Percentiles rank a stretch among this genome's conserved stretches.
Conservation (phyloP, 2,797 vertebrate species). For the Microctenopoma lineatum region DNA sequence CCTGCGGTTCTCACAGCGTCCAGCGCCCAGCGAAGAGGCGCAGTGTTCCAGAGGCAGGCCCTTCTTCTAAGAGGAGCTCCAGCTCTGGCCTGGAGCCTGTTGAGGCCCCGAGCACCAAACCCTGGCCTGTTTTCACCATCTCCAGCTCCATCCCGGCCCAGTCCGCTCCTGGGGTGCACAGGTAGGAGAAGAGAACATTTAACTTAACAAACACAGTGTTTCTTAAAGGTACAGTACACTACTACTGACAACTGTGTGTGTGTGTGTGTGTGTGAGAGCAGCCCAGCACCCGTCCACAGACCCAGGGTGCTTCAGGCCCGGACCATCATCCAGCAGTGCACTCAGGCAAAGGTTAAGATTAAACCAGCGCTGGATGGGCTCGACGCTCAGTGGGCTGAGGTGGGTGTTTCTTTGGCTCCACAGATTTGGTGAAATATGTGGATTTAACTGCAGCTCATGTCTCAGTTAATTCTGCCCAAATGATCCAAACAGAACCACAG, state of each 20-base stretch:
- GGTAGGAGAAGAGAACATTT: conserved; percentile 11
- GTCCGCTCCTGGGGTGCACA: neutral
- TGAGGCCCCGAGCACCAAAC: conserved; percentile 55
- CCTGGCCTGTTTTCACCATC: conserved; percentile 63
- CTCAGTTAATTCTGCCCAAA: no score
- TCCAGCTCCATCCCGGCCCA: neutral
- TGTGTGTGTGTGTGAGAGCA: conserved; percentile 4
- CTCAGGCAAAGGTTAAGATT: conserved; percentile 63
- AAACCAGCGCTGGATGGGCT: conserved; percentile 50
- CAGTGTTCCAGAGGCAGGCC: neutral
- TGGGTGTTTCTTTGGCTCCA: conserved; percentile 21
- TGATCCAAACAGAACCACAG: no score
- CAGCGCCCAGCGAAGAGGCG: conserved; percentile 28
- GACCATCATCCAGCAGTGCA: conserved; percentile 73
- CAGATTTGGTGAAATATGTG: no score
- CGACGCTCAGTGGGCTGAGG: conserved; percentile 73
- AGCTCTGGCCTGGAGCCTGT: conserved; percentile 48
- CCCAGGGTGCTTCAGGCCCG: conserved; percentile 54
- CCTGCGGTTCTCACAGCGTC: fast-evolving
- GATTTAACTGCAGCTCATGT: no score
- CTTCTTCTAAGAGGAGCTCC: neutral
- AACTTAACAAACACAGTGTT: neutral
- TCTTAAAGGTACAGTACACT: neutral
- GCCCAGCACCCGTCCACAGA: conserved; percentile 13
- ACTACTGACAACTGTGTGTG: neutral